Percentiles rank a stretch among this genome's conserved stretches.
phyloP scores from a whole-genome alignment of 92 coral and sea anemone species.

The Actinernus sp. region DNA sequence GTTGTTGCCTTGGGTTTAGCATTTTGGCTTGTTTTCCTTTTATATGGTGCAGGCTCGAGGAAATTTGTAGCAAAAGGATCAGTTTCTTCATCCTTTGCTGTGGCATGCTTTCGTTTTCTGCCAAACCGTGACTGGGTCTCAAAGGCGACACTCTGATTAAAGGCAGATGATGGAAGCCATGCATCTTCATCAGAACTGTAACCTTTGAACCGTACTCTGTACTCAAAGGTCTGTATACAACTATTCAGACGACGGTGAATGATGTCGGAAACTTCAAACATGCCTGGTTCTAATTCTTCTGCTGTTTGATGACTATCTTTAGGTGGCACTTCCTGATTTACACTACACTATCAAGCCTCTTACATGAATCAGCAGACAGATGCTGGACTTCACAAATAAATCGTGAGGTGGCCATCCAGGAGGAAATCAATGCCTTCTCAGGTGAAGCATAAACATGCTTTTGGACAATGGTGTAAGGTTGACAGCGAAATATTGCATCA shows the following conservation, averaged over 20 bases:
- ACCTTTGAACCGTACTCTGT: conserved; percentile 53
- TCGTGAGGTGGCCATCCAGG: too few species aligned
- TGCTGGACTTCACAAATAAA: conserved; percentile 12
- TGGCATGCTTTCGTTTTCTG: conserved; percentile 34
- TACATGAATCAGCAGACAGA: conserved; percentile 1
- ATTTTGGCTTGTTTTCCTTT: too few species aligned
- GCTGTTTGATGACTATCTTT: too few species aligned
- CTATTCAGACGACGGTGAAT: conserved; percentile 12
- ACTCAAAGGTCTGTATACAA: conserved; percentile 21
- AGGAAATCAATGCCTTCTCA: not conserved
- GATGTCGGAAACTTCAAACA: conserved; percentile 47
- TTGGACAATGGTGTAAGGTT: not conserved
- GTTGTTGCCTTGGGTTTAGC: too few species aligned
- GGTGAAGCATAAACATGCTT: not conserved
- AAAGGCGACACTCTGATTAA: conserved; percentile 36
- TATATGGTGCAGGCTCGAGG: too few species aligned
- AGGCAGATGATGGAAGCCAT: conserved; percentile 59
- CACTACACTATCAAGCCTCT: not conserved
- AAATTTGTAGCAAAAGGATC: conserved; percentile 11
- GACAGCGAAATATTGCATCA: conserved; percentile 14
- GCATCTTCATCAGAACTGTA: conserved; percentile 54
- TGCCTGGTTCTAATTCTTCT: conserved; percentile 47
- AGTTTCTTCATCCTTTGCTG: not conserved
- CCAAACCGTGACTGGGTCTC: conserved; percentile 29
- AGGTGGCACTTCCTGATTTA: too few species aligned